Evolutionary conservation across 2,113 vertebrate species (phyloP), one percentile per base, ranked within the genome.

Genomic region (Labrus mixtus): DNA sequence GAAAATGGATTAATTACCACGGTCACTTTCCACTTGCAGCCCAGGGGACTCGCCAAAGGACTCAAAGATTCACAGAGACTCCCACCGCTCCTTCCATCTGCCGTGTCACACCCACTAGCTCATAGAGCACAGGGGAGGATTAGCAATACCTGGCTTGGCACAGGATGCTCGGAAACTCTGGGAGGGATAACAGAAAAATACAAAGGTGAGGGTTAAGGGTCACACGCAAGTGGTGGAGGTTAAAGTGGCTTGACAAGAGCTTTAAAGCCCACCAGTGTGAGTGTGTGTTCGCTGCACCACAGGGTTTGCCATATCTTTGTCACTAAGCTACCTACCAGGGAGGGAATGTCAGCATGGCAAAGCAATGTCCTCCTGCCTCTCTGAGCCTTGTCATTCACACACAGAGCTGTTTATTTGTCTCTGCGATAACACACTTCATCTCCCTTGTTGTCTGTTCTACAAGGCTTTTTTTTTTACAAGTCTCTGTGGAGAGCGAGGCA

Each of bases 31-130:
- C 86, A 78, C 80, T 84, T 41, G 36, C 81, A 56, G 87, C 88
- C 87, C 86, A 76, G 84, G 88, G 72, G 89, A 88, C 46, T 82
- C 81, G 23, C 86, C 63, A 33, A 69, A 72, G 85, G 90, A 90
- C 68, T 76, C 69, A 72, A 78, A 83, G 80, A 88, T 85, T 84
- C 85, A 85, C 81, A 83, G 73, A 69, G 77, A 68, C 89, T 89
- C 91, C 91, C 85, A 87, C 91, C 15, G 91, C 78, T 87, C 78
- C 73, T 75, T 93, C 92, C 93, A 92, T 94, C 92, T 94, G 92
- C 83, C 87, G 39, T 84, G 81, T 89, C 86, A 81, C 79, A 82
- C 83, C 83, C 76, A 68, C 29, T n/a, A 51, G 59, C 64, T 86
- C 56, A 72, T 77, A 10, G 0, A 55, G 71, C 76, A 80, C 75